phyloP scores from a whole-genome alignment of 2,888 invertebrate genomes.

The Leucophora obtusa region DNA sequence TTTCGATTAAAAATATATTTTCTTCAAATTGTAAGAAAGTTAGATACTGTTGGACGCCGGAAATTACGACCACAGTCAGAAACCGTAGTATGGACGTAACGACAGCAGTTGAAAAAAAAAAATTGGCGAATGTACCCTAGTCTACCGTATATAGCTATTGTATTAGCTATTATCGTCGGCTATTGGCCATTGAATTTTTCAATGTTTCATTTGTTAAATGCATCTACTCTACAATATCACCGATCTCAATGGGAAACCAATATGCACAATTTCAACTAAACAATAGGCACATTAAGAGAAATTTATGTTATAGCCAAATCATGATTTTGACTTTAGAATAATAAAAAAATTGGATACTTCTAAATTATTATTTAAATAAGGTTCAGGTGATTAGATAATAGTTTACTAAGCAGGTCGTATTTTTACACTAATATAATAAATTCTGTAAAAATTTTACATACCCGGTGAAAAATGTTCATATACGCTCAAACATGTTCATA shows the following conservation, averaged over 20 bases:
- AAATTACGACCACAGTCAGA: no score
- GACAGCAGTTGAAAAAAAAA: no score
- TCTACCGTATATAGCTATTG: neutral
- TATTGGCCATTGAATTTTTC: constrained; percentile 6
- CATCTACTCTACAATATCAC: constrained; percentile 20
- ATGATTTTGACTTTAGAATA: constrained; percentile 48
- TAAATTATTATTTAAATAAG: constrained; percentile 27
- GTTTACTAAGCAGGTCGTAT: no score
- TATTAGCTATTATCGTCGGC: neutral
- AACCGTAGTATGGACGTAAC: no score
- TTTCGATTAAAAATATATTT: no score
- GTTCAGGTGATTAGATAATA: constrained; percentile 6
- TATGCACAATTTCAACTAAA: constrained; percentile 27
- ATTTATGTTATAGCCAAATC: constrained; percentile 52
- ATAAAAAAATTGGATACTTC: constrained; percentile 10
- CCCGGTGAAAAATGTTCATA: no score
- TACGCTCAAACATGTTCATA: no score
- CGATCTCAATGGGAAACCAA: constrained; percentile 28
- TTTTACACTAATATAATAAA: no score
- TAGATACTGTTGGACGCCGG: no score
- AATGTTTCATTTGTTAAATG: constrained; percentile 17
- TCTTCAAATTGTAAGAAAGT: no score
- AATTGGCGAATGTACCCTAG: no score
- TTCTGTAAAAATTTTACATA: no score
- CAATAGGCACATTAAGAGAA: constrained; percentile 57